Conservation (phyloP, 2,888 invertebrate species). For the Cephalotes varians region DNA sequence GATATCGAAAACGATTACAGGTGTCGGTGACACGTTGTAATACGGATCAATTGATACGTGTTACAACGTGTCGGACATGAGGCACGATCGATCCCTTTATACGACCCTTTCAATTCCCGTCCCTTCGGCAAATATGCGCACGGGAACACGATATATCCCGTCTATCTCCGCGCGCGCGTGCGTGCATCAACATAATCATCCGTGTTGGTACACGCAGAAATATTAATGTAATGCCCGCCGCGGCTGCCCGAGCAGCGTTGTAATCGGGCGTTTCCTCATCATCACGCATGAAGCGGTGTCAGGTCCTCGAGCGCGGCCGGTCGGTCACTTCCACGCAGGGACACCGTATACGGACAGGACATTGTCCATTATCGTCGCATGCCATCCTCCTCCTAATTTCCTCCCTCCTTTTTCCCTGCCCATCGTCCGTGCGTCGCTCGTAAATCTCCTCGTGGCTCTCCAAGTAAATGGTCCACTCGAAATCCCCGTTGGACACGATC, state of each 20-base stretch:
- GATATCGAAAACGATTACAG: slow-evolving; percentile 24
- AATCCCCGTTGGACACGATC: neutral
- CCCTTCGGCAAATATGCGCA: slow-evolving; percentile 56
- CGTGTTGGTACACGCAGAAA: slow-evolving; percentile 67
- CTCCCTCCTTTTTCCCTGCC: slow-evolving; percentile 38
- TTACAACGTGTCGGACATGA: slow-evolving; percentile 8
- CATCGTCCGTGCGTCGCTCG: slow-evolving; percentile 43
- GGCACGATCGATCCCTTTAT: slow-evolving; percentile 35
- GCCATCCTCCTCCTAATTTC: slow-evolving; percentile 51
- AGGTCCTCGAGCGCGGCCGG: slow-evolving; percentile 76
- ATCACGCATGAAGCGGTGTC: slow-evolving; percentile 81
- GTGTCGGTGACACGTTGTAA: neutral
- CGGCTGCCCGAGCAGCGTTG: slow-evolving; percentile 70
- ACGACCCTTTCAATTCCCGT: slow-evolving; percentile 36
- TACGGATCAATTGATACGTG: slow-evolving; percentile 24
- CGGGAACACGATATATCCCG: slow-evolving; percentile 55
- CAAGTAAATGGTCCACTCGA: slow-evolving; percentile 32
- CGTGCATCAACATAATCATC: slow-evolving; percentile 66
- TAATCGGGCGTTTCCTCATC: slow-evolving; percentile 85
- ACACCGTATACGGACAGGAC: slow-evolving; percentile 82
- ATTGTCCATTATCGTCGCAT: slow-evolving; percentile 82
- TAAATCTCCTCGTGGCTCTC: slow-evolving; percentile 40
- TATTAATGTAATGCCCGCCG: slow-evolving; percentile 61
- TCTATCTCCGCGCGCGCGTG: slow-evolving; percentile 26
- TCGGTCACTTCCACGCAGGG: slow-evolving; percentile 74